Evolutionary conservation across 2,888 invertebrate species (phyloP), one percentile per base, ranked within the genome.

Genomic region (Phaedon cochleariae): DNA sequence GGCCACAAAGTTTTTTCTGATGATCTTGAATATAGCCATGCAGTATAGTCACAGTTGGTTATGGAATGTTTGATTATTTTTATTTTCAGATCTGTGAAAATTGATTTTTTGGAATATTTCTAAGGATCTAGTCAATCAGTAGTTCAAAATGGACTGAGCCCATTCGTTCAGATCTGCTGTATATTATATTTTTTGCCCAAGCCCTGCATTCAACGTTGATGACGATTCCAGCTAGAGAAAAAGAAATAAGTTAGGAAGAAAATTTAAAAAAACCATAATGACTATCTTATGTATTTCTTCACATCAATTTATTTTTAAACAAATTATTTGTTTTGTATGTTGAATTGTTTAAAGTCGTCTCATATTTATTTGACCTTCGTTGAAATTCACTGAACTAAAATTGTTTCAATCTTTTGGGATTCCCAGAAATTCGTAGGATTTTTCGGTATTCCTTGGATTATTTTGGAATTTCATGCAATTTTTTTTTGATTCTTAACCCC

Each of bases 181-280:
- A 94, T 62, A 85, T 79, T 70, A 95, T 91, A 82, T 96, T 95
- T 82, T 91, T 91, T 37, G 95, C 95, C 95, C 95, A 96, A 41
- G 94, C 93, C 61, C 93, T 89, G 78, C 96, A 96, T 80, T 95
- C 94, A 17, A 96, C 87, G 80, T 92, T 93, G 71, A 93, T 86
- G 69, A 90, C 82, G 53, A 86, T 84, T 69, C 87, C 86, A 65
- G 84, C 89, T 88, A 80, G 67, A 76, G 77, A 67, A 53, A 49
- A 29, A 22, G 37, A 48, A 49, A 21, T 10, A 29, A 0, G 6
- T 21, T 41, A 29, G 18, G 2, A 41, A 26, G 2, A 12, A 12
- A n/a, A n/a, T n/a, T n/a, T n/a, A n/a, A n/a, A n/a, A n/a, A n/a
- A n/a, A n/a, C n/a, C n/a, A n/a, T n/a, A n/a, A n/a, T n/a, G n/a